Evolutionary conservation across 2,888 invertebrate species (phyloP).

Genomic region (Phyllotreta striolata): DNA sequence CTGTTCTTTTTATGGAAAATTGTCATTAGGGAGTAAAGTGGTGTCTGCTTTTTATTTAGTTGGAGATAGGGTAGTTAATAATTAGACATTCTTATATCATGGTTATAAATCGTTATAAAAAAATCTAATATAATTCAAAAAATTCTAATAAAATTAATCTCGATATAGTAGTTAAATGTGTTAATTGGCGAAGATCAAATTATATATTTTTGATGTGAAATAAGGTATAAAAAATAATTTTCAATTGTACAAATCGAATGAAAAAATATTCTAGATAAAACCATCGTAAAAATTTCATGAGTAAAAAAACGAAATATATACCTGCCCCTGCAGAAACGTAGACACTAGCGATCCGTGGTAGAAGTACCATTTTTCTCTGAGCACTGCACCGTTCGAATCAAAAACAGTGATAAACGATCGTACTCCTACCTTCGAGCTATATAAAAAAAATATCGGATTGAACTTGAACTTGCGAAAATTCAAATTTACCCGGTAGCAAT

Average conservation of each 20-base stretch:
- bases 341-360: conserved; percentile 13
- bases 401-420: conserved; percentile 8
- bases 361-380: conserved; percentile 12
- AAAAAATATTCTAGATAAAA: conserved; percentile 2
- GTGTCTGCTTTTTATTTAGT: no score
- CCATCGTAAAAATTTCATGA: background rate
- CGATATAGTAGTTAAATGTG: background rate
- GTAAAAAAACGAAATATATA: conserved; percentile 1
- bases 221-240: conserved; percentile 3
- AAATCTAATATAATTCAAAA: no score
- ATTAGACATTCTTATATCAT: no score
- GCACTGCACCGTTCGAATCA: conserved; percentile 3
- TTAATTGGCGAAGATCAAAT: background rate
- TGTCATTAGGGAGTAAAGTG: no score
- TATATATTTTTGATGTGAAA: background rate
- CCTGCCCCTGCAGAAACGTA: conserved; percentile 14
- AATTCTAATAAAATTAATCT: no score
- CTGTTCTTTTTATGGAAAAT: no score
- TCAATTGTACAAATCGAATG: background rate
- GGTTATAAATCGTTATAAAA: no score
- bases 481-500: conserved; percentile 13
- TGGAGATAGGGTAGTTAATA: no score
- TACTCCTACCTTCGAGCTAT: conserved; percentile 5
- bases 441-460: conserved; percentile 18
- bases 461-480: conserved; percentile 29